Base-by-base conservation (phyloP, 1,140 invertebrate genomes). In the Drosophila truncata region DNA sequence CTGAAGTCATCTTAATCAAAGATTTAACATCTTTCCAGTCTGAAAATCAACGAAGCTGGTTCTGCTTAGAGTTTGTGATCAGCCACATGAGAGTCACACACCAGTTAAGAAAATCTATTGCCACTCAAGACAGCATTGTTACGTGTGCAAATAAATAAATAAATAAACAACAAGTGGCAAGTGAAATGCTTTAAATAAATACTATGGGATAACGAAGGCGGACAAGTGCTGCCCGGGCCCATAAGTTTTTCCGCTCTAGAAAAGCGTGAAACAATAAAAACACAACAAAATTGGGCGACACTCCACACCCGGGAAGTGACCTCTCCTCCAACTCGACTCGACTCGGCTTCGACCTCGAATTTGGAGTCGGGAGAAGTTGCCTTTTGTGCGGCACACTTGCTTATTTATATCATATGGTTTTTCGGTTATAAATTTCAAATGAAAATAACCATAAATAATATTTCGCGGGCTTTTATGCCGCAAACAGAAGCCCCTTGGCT, bases 401-500 rank as follows among this genome's bases (percentile, higher is more conserved):
- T 82, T 83, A 65, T 72, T 70, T 71, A 82, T 90, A 81, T 84
- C 72, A 80, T 88, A 87, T 88, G 86, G 82, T 87, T 84, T 88
- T 73, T 71, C 33, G 65, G 67, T 69, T 90, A 82, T 90, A 84
- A 88, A 90, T 88, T 88, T 78, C 58, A 83, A 90, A 80, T 84
- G 85, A 90, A 88, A 88, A 88, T 78, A 72, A 71, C 42, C 84
- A 88, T 88, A 88, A 88, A 88, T 90, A 90, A 90, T 90, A 88
- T 84, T 88, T 90, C 64, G 62, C 76, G 71, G 77, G 63, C 67
- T 86, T 87, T 87, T 88, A 87, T 80, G 76, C 59, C 42, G 66
- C 77, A 35, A 80, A 61, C 84, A 79, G 80, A 88, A 85, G 60
- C 61, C 77, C 77, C 60, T 54, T 33, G 46, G 63, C 57, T 57